phyloP scores from a whole-genome alignment of 2,797 vertebrate species.

The Chaunax sp. region DNA sequence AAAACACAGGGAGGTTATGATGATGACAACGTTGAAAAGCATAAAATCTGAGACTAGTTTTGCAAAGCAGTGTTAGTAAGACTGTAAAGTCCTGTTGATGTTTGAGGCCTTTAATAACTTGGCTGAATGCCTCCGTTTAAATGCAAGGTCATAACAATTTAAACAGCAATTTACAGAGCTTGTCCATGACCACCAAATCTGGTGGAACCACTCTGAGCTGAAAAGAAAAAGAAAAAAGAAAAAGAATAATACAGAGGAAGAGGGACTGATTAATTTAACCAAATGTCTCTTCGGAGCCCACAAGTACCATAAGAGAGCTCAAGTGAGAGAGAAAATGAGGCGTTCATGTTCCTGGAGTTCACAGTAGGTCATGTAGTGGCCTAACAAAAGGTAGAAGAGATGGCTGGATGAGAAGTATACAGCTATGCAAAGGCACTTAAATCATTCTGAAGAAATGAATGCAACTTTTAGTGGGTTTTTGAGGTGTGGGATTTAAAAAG shows the following conservation, averaged over 20 bases:
- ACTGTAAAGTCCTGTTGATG: slow-evolving; percentile 28
- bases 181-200: not conserved
- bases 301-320: slow-evolving; percentile 32
- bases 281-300: slow-evolving; percentile 46
- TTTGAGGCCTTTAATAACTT: slow-evolving; percentile 44
- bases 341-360: slow-evolving; percentile 59
- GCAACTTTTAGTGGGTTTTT: not conserved
- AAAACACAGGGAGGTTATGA: slow-evolving; percentile 44
- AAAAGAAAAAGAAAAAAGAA: not conserved
- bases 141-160: slow-evolving; percentile 22
- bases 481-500: slow-evolving; percentile 1
- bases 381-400: slow-evolving; percentile 39
- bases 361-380: slow-evolving; percentile 21
- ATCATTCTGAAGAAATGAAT: not conserved
- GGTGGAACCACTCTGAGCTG: slow-evolving; percentile 1
- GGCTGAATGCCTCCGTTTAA: slow-evolving; percentile 21
- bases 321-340: slow-evolving; percentile 55
- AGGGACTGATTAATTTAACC: slow-evolving; percentile 45
- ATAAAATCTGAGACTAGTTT: slow-evolving; percentile 40
- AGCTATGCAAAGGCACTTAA: slow-evolving; percentile 3
- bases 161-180: slow-evolving; percentile 1
- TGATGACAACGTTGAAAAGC: slow-evolving; percentile 40
- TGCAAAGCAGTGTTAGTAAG: slow-evolving; percentile 22
- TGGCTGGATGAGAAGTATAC: slow-evolving; percentile 1
- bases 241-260: not conserved